Evolutionary conservation across 2,888 invertebrate species (phyloP), one percentile per base, ranked within the genome.

Genomic region (Acronicta alni): DNA sequence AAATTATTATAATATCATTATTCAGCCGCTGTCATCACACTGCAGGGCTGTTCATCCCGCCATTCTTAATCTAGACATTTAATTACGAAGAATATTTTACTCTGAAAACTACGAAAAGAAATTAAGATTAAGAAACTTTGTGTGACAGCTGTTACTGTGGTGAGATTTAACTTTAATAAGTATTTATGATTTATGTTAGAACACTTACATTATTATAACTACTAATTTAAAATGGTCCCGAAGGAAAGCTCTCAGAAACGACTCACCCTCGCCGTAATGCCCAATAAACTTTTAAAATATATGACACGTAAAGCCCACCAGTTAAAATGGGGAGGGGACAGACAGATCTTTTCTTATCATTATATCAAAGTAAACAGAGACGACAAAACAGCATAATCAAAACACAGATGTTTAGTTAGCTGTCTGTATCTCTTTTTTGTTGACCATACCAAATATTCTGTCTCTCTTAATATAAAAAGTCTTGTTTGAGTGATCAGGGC

Each of bases 201-300:
- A 52, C 74, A 68, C 52, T 68, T 51, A 62, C 39, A 57, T 68
- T 58, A 64, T 42, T 59, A 73, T 62, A 69, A 8, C 3, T 12
- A 26, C 56, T 69, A 57, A 73, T 74, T 69, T 64, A 52, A 64
- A 74, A 74, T 60, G 46, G 30, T 65, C 57, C 57, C 62, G 43
- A 47, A 54, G 51, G 59, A 69, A 62, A 65, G 57, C 55, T 49
- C 46, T 20, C 18, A 48, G 51, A 14, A 62, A 51, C 59, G 35
- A 49, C 46, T 55, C 60, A 57, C 74, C 77, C 78, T 77, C 44
- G 44, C 41, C 53, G 71, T 57, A 69, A 66, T 53, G 49, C 69
- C 47, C 63, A 71, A 77, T 75, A 75, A 77, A 77, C 67, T 77
- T 75, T 67, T 71, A 77, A 75, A 77, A 77, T 75, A 77, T 77